Conservation (phyloP, 2,888 invertebrate genomes). For the Mesochorus sp. region DNA sequence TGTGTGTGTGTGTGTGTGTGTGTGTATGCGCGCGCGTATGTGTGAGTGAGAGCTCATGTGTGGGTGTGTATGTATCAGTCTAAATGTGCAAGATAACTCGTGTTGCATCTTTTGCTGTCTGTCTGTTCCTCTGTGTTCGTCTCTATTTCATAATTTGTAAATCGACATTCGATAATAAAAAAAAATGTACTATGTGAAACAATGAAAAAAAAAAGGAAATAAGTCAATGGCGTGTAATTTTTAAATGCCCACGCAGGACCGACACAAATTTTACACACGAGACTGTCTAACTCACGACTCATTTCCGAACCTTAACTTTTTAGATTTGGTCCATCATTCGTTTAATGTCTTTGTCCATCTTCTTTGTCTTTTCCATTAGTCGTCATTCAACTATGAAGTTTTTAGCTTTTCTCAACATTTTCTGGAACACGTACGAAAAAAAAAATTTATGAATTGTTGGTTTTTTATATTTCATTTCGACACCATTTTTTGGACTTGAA, state of each 20-base stretch:
- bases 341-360: no score
- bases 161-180: not conserved
- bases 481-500: no score
- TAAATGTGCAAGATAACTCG: slow-evolving; percentile 38
- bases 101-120: slow-evolving; percentile 51
- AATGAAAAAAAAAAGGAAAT: slow-evolving; percentile 11
- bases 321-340: no score
- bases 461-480: no score
- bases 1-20: slow-evolving; percentile 30
- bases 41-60: not conserved
- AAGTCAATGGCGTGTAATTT: no score
- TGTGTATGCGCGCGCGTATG: slow-evolving; percentile 2
- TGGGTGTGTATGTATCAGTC: not conserved
- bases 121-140: slow-evolving; percentile 46
- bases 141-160: slow-evolving; percentile 11
- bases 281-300: no score
- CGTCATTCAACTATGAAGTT: no score
- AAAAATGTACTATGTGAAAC: not conserved
- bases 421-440: not conserved
- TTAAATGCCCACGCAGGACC: no score
- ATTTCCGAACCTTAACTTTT: no score
- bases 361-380: no score
- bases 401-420: no score
- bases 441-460: not conserved
- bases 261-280: no score